phyloP scores from a whole-genome alignment of 2,113 vertebrate genomes.

The Aix galericulata region DNA sequence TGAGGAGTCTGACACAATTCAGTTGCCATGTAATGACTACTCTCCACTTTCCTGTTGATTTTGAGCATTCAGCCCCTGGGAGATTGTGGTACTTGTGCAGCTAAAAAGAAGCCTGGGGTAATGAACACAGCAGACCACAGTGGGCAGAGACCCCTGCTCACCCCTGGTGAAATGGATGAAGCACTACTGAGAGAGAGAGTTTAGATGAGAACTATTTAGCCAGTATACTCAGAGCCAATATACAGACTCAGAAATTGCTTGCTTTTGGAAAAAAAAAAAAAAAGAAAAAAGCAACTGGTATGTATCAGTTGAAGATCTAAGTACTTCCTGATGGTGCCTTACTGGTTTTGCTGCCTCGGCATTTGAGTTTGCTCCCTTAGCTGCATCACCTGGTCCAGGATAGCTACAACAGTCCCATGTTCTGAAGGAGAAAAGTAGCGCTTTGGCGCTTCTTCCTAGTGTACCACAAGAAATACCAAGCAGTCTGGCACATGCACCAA shows the following conservation, averaged over 20 bases:
- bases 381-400: not conserved
- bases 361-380: not conserved
- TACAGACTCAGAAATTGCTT: not conserved
- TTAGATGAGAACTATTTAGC: not conserved
- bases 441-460: not conserved
- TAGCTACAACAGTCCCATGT: not conserved
- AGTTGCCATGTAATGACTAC: conserved; percentile 17
- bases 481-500: not conserved
- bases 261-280: not conserved
- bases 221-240: not conserved
- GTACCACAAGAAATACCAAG: not conserved
- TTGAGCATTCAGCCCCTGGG: not conserved
- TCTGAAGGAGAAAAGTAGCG: not conserved
- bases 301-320: not conserved
- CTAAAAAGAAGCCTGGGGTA: not conserved
- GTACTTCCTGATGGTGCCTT: not conserved
- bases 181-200: not conserved
- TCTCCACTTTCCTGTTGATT: not conserved
- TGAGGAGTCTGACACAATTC: not conserved
- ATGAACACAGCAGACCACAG: not conserved
- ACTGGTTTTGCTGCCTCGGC: not conserved
- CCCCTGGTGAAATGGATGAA: not conserved
- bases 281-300: not conserved
- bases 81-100: not conserved
- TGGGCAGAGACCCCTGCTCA: not conserved